Percentiles rank a stretch among this genome's conserved stretches.
Evolutionary conservation across 2,113 vertebrate species (phyloP).

Genomic region (Oceanodroma tethys): DNA sequence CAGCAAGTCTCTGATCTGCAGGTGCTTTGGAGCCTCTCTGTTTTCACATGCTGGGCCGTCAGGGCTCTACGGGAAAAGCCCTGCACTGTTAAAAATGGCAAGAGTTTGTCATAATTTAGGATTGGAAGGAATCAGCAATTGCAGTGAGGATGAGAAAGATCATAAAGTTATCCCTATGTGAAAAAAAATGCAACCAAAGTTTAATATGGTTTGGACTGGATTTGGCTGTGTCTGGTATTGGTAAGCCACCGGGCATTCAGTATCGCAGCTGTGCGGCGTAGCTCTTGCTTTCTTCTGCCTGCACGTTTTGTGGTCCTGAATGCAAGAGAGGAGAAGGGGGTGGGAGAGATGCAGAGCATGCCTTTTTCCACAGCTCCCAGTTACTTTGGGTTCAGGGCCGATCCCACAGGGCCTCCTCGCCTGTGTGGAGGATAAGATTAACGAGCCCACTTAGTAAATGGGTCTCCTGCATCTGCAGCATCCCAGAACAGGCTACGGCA

Average conservation of each 20-base stretch:
- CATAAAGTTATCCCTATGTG: background rate
- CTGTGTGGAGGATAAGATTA: background rate
- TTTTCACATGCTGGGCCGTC: fast-evolving
- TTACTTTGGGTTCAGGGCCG: background rate
- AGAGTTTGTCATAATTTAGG: background rate
- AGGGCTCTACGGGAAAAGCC: background rate
- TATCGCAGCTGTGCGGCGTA: background rate
- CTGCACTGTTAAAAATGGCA: background rate
- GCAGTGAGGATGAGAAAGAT: background rate
- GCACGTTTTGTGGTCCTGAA: background rate
- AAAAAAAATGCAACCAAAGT: background rate
- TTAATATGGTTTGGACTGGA: background rate
- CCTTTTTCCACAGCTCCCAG: background rate
- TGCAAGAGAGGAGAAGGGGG: background rate
- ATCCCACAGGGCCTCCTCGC: background rate
- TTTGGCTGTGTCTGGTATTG: background rate
- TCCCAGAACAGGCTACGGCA: background rate
- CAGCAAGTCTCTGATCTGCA: background rate
- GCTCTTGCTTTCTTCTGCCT: background rate
- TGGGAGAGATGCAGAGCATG: background rate
- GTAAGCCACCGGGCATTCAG: background rate
- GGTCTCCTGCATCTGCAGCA: background rate
- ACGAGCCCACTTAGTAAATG: background rate
- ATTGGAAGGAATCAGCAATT: background rate
- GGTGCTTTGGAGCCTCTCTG: background rate